Base-by-base conservation (phyloP, 2,797 vertebrate species). In the Sebastes matsubarae region DNA sequence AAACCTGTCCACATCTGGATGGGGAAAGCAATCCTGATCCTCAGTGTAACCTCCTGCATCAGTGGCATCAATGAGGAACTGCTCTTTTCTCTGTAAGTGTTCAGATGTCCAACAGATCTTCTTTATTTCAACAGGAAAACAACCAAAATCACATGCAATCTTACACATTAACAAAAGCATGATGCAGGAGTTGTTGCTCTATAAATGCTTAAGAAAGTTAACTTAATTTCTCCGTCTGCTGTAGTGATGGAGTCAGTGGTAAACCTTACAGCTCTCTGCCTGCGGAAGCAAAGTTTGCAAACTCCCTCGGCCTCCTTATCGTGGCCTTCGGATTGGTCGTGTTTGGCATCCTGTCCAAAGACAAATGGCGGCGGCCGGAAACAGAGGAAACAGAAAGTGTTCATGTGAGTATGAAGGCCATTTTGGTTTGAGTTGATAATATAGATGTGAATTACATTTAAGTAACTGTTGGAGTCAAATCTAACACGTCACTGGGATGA, bases 21-120 rank as follows among this genome's bases (percentile, higher is more conserved):
- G n/a, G 83, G 84, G 2, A 69, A 57, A 70, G 29, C 34, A 0
- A 42, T 85, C 25, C 9, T 87, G 22, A 70, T 86, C 52, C 79
- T 91, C 63, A 61, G 36, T 20, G 12, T 91, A 59, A 32, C 46
- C 64, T 75, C 81, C 36, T 79, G 85, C 68, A 67, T 88, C 73
- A 88, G 73, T 6, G 81, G 85, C 1, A 86, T 91, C 67, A 78
- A 58, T 42, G 85, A 91, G 24, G 57, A 82, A 4, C 78, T 89
- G 29, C 12, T 83, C 12, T 18, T 88, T 9, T 14, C 63, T 1
- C 77, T 86, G 83, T 87, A 52, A 76, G 79, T 54, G 32, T 25
- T 25, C 20, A 14, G 34, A 77, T 6, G 22, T 16, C 22, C 20
- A 29, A 18, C 30, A 65, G 13, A 34, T n/a, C 12, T 4, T 54